Evolutionary conservation across 2,888 invertebrate genomes (phyloP).

Genomic region (Drosophila ezoana): DNA sequence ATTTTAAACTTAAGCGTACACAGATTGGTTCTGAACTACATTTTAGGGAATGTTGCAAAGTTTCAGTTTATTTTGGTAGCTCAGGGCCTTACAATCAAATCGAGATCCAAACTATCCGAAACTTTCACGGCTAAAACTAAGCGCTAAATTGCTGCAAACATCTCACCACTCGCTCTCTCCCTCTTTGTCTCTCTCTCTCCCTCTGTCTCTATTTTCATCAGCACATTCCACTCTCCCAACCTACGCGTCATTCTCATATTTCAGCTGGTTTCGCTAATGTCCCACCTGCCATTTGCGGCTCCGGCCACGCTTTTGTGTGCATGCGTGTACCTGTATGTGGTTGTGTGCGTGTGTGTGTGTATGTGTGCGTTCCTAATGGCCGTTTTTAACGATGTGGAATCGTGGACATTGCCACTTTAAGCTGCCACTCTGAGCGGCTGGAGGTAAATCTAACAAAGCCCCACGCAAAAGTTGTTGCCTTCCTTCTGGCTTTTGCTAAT

Average conservation of each 20-base stretch:
- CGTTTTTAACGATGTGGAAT: constrained; percentile 74
- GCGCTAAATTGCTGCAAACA: constrained; percentile 25
- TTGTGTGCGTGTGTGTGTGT: constrained; percentile 16
- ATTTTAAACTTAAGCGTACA: not conserved
- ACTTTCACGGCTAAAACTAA: constrained; percentile 15
- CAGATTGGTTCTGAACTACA: not conserved
- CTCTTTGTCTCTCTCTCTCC: not conserved
- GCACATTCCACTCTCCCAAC: not conserved
- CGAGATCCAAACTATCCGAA: constrained; percentile 11
- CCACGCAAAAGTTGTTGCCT: constrained; percentile 39
- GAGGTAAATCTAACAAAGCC: constrained; percentile 60
- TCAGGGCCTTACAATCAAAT: constrained; percentile 17
- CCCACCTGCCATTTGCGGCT: constrained; percentile 65
- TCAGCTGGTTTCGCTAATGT: constrained; percentile 72
- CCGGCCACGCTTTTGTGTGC: constrained; percentile 39
- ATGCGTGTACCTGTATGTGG: constrained; percentile 14
- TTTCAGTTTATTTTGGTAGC: not conserved
- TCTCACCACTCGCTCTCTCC: not conserved
- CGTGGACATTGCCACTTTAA: constrained; percentile 60
- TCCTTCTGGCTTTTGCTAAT: constrained; percentile 65
- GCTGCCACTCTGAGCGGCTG: constrained; percentile 42
- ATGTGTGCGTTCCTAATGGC: constrained; percentile 59
- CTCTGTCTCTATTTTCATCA: not conserved
- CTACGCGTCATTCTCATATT: constrained; percentile 63
- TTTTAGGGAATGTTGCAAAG: not conserved